These are phyloP conservation scores for Kobus ellipsiprymnus DNA, from an alignment of 2,113 vertebrate genomes.

Conservation along the genomic window DNA sequence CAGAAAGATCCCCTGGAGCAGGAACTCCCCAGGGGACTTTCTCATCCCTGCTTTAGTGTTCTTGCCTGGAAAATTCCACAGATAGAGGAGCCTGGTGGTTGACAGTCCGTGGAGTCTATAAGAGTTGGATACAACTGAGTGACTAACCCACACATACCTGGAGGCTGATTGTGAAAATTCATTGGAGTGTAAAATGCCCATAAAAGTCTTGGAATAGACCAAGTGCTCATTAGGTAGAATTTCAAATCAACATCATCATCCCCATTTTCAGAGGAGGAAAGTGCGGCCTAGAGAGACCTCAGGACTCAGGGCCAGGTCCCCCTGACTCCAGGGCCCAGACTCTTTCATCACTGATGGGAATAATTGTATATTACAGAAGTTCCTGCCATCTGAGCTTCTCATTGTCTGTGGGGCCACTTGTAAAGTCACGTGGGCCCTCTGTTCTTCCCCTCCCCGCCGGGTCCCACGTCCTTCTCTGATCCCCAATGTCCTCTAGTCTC, in stretches of 20 bases:
- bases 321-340: not conserved
- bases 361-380: fast-evolving
- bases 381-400: not conserved
- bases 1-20: not conserved
- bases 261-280: not conserved
- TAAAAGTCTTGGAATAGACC: not conserved
- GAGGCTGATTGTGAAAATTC: not conserved
- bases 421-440: fast-evolving
- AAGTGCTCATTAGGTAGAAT: not conserved
- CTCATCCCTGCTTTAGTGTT: not conserved
- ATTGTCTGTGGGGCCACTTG: not conserved
- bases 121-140: not conserved
- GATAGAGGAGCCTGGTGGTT: not conserved
- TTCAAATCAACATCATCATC: not conserved
- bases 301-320: not conserved
- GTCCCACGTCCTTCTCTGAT: not conserved
- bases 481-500: not conserved
- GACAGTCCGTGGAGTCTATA: not conserved
- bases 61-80: not conserved
- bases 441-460: not conserved
- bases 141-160: not conserved
- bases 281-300: not conserved
- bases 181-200: not conserved
- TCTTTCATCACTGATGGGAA: fast-evolving
- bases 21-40: not conserved